A percentile compares a stretch with the other conserved stretches of the same genome.
Conservation (phyloP, 64 coral and sea anemone genomes). For the Platygyra sinensis region DNA sequence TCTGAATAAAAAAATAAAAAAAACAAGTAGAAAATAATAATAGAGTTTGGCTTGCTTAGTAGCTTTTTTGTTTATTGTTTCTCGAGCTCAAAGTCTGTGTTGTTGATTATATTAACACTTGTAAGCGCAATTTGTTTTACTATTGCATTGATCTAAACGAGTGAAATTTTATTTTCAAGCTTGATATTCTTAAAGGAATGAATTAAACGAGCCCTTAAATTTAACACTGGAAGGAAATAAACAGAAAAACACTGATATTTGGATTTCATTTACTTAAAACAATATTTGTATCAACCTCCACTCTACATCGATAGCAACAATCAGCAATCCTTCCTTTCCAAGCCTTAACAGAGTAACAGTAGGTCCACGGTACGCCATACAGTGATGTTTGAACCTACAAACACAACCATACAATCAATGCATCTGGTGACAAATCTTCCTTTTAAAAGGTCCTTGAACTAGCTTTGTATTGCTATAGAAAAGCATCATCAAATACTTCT, state of each 20-base stretch:
- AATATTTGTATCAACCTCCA: conserved; percentile 47
- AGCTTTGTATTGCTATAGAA: too few species aligned
- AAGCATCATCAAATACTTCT: too few species aligned
- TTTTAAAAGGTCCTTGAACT: too few species aligned
- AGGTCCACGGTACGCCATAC: conserved; percentile 69
- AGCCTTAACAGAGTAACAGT: conserved; percentile 57
- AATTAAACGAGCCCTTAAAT: too few species aligned
- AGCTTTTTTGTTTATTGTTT: neutral
- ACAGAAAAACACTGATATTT: too few species aligned
- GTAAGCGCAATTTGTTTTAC: too few species aligned
- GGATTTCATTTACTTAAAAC: neutral
- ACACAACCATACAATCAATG: neutral
- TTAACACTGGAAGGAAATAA: too few species aligned
- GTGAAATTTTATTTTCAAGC: too few species aligned
- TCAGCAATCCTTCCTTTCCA: conserved; percentile 33
- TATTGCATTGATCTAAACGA: too few species aligned
- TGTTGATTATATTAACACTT: too few species aligned
- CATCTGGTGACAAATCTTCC: neutral
- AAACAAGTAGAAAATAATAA: neutral
- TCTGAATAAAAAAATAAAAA: conserved; percentile 15
- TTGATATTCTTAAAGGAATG: too few species aligned
- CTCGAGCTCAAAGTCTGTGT: neutral
- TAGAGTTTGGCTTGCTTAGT: neutral
- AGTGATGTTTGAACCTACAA: conserved; percentile 92
- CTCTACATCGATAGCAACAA: conserved; percentile 54